Evolutionary conservation across 2,113 vertebrate species (phyloP), one percentile per base, ranked within the genome.

Genomic region (Paralichthys olivaceus): DNA sequence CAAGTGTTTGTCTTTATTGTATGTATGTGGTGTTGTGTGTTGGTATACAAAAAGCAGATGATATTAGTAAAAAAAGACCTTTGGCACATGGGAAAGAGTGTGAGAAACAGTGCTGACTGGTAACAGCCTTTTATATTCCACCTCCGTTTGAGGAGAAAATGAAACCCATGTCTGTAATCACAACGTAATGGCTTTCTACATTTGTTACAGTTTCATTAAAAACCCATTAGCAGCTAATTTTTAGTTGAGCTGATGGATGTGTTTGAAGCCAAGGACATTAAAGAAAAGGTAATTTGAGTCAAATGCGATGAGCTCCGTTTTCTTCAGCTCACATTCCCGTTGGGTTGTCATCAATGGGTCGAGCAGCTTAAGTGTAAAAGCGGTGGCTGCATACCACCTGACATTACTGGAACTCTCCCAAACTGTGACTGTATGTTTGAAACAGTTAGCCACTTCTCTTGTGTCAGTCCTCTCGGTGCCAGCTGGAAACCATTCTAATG

Each of bases 201-300:
- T 91, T 91, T 88, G 81, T 93, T 89, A 82, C 87, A 62, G 80
- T 91, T 93, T 93, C 89, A 93, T 93, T 93, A 91, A 93, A 92
- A 93, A 86, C 69, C 86, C 84, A 91, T 93, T 89, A 88, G 85
- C 71, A 72, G 81, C 85, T 82, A 80, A 88, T 90, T 90, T 90
- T 85, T 78, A 72, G 80, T 51, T 43, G 71, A 77, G 81, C 83
- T 89, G 87, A 92, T 87, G 83, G 79, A 89, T 92, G 79, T 53
- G 67, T 77, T 78, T 4, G 51, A 79, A 83, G 80, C 84, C 65
- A 72, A 45, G 72, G 75, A 85, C 68, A 64, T 81, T 72, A 74
- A 87, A 81, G 72, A 72, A 79, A 71, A 84, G 61, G 85, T 82
- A 80, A 87, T 86, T 77, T 77, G 86, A 91, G 89, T 87, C 77